Evolutionary conservation across 2,797 vertebrate genomes (phyloP), one percentile per base, ranked within the genome.

Genomic region (Rhabdomys pumilio): DNA sequence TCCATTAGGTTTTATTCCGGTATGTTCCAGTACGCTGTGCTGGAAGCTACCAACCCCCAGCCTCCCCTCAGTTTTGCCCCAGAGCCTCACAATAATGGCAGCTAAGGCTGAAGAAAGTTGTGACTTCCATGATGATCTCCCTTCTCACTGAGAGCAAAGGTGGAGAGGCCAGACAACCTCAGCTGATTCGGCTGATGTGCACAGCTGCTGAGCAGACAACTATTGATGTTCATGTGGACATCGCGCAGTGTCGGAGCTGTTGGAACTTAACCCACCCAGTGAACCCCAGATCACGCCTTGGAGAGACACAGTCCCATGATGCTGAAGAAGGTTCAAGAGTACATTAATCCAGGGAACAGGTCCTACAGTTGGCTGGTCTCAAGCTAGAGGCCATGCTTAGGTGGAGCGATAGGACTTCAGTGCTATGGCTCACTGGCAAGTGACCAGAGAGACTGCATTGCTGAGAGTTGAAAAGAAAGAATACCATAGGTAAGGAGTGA

Each of bases 381-480:
- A 61, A 55, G 12, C 41, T 41, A 1, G 22, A 22, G 24, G 24
- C 50, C 17, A 41, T 1, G 14, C 10, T 38, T 4, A 0, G 10
- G 0, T n/a, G 3, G 24, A n/a, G 1, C 13, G 13, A 1, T 1
- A 1, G 53, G 4, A 7, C 14, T 44, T 24, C 14, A 0, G 31
- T 41, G 8, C n/a, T 63, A 11, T 2, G 0, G 50, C 4, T 29
- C 0, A 15, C 65, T 3, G 15, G 26, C 1, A 14, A 6, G 10
- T 80, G 13, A 34, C 17, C 75, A 38, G 9, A 29, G 19, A 12
- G 7, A 11, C 15, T 41, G 55, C 17, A 1, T 12, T 12, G n/a
- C 76, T 14, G 10, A 63, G 83, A n/a, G 31, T 41, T 19, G 50
- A 8, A 50, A 47, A 29, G 3, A 31, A 55, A 67, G 73, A 12